Base-by-base conservation (phyloP, 2,797 vertebrate genomes). In the Benthosema pterotum region DNA sequence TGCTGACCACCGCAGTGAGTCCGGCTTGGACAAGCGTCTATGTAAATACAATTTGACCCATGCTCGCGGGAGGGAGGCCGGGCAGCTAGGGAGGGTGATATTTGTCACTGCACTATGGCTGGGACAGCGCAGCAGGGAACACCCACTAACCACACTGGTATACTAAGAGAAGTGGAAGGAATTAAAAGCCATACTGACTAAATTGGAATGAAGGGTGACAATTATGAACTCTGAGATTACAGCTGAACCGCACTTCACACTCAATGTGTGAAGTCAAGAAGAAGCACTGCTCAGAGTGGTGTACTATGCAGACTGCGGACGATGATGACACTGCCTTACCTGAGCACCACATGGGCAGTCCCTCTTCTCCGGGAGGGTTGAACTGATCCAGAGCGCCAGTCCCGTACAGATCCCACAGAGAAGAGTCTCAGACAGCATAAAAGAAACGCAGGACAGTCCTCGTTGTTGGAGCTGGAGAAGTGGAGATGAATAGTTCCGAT, bases 261-360 rank as follows among this genome's bases (percentile, higher is more conserved):
- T 38, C 8, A 9, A 38, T 11, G 32, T 38, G 32, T 11, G 32
- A 38, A 11, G 32, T 11, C 7, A 38, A 11, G 32, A 83, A 82
- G 46, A 65, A n/a, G 42, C 60, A 72, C 69, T 71, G 67, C 61
- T 63, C 17, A 52, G 50, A 45, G 45, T 50, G 68, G 47, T 22
- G 53, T 38, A 32, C 28, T 32, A 32, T 38, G 32, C 9, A 38
- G 9, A 38, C 32, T 38, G 8, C 32, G 8, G 9, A 9, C 32
- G 32, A 38, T 38, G 32, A 38, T 38, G 32, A 11, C 32, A 38
- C 32, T 38, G 7, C 59, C 88, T 89, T 88, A 90, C 89, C 89
- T 88, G 89, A 86, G 73, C 86, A 61, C 89, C 89, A 91, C 91
- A 90, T 90, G 46, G 59, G 72, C 72, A 51, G 12, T 65, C 43